A percentile compares a stretch with the other conserved stretches of the same genome.
Evolutionary conservation across 2,113 vertebrate genomes (phyloP).

Genomic region (Synodontis membranacea): DNA sequence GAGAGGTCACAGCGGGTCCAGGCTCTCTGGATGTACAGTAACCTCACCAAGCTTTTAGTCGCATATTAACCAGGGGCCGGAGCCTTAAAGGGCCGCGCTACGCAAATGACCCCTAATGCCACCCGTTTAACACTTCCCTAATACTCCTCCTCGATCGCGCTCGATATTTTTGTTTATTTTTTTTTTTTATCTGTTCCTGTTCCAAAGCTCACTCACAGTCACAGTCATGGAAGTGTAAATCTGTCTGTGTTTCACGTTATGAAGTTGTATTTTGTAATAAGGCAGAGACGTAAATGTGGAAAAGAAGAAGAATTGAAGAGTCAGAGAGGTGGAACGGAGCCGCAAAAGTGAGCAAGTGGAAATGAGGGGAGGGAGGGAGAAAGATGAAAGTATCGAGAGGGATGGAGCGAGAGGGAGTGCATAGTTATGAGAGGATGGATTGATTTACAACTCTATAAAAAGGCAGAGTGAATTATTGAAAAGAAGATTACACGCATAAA

Average conservation of each 20-base stretch:
- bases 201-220: not conserved
- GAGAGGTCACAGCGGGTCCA: constrained; percentile 73
- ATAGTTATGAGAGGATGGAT: constrained; percentile 57
- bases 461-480: constrained; percentile 72
- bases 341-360: not conserved
- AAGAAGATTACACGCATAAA: constrained; percentile 71
- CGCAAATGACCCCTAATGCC: constrained; percentile 70
- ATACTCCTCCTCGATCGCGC: too few relatives aligned
- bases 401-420: constrained; percentile 16
- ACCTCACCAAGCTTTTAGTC: constrained; percentile 61
- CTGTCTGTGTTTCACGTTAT: not conserved
- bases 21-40: constrained; percentile 71
- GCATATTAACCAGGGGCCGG: constrained; percentile 71
- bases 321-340: constrained; percentile 3
- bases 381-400: not conserved
- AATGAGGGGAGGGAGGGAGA: constrained; percentile 7
- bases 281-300: not conserved
- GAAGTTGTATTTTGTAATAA: not conserved
- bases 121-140: constrained; percentile 10
- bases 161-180: too few relatives aligned
- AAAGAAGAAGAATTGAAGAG: not conserved
- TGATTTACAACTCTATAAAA: constrained; percentile 70
- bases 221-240: not conserved
- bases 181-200: not conserved
- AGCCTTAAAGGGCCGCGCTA: constrained; percentile 59